Percentiles rank a stretch among this genome's conserved stretches.
Conservation (phyloP, 2,113 vertebrate genomes). For the Panthera tigris region DNA sequence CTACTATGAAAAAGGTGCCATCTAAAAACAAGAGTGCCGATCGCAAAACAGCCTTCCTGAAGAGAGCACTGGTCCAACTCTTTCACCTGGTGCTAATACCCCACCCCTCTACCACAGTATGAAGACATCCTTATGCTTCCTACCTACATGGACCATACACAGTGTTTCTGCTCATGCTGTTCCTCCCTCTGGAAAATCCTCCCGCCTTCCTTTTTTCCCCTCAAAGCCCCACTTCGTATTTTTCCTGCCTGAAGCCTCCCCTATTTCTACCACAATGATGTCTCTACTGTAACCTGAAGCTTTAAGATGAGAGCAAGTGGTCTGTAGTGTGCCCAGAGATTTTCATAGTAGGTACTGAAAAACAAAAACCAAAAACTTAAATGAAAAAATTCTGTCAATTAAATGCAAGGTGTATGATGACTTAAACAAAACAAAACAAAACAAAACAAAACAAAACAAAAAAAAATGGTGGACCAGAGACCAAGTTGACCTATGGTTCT, state of each 20-base stretch:
- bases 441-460: neutral
- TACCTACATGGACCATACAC: neutral
- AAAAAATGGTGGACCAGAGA: neutral
- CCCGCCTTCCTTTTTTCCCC: neutral
- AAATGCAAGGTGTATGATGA: neutral
- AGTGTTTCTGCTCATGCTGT: neutral
- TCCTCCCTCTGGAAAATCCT: neutral
- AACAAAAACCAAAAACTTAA: neutral
- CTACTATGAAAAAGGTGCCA: neutral
- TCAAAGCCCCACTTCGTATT: neutral
- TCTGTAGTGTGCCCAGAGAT: neutral
- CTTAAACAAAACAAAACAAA: neutral
- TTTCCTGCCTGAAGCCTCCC: neutral
- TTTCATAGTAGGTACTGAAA: slow-evolving; percentile 25
- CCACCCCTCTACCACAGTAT: neutral
- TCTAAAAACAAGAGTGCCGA: neutral
- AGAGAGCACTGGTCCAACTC: neutral
- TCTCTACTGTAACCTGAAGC: neutral
- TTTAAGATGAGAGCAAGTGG: neutral
- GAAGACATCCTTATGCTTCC: neutral
- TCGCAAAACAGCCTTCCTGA: neutral
- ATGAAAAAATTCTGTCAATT: neutral
- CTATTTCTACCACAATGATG: neutral
- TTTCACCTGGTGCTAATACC: neutral
- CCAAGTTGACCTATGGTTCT: neutral